Conservation (phyloP, 2,113 vertebrate genomes). For the Clarias gariepinus region DNA sequence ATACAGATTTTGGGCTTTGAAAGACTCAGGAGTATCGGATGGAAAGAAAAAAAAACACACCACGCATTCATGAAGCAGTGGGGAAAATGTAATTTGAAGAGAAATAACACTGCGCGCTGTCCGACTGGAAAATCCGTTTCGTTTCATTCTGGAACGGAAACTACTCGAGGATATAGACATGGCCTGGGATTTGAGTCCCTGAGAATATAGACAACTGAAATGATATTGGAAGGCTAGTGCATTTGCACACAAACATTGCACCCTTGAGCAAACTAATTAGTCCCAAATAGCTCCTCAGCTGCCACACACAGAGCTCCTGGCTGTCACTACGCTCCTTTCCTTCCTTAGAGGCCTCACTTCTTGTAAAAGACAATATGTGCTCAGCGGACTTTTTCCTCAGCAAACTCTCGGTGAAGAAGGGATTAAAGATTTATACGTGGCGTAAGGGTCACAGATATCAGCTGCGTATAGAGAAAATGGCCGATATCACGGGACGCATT, state of each 20-base stretch:
- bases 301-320: not conserved
- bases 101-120: not conserved
- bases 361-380: not conserved
- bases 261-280: conserved; percentile 34
- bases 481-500: not conserved
- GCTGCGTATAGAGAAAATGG: too few relatives aligned
- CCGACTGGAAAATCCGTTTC: not conserved
- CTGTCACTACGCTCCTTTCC: not conserved
- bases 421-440: conserved; percentile 14
- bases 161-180: conserved; percentile 11
- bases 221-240: not conserved
- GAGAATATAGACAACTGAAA: not conserved
- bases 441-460: not conserved
- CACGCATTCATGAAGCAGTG: not conserved
- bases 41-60: too few relatives aligned
- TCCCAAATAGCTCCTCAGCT: conserved; percentile 5
- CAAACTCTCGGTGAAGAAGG: not conserved
- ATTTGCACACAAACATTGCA: conserved; percentile 24
- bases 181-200: not conserved
- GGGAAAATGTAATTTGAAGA: not conserved
- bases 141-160: not conserved
- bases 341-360: not conserved
- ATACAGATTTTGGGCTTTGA: not conserved
- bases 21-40: not conserved
- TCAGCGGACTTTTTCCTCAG: not conserved